Evolutionary conservation across 2,797 vertebrate species (phyloP).

Genomic region (Phoebastria nigripes): DNA sequence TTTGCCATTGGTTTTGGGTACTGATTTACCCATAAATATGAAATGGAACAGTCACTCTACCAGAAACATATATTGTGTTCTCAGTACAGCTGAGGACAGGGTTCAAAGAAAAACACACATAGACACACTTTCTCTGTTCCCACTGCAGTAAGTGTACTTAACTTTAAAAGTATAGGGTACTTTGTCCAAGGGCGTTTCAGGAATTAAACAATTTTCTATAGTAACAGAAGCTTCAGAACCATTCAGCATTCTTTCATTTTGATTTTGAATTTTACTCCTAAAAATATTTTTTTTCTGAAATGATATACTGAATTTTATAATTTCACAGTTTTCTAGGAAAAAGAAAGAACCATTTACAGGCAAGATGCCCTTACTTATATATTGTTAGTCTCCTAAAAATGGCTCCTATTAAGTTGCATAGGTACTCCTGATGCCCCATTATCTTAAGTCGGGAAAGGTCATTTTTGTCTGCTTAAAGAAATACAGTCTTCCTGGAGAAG

Average conservation of each 20-base stretch:
- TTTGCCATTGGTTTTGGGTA: conserved; percentile 71
- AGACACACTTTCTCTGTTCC: not conserved
- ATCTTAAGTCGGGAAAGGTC: not conserved
- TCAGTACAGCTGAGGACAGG: not conserved
- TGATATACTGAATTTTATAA: not conserved
- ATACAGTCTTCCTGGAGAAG: not conserved
- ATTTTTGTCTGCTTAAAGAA: not conserved
- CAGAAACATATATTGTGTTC: conserved; percentile 65
- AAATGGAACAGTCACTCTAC: conserved; percentile 32
- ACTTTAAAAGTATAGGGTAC: conserved; percentile 34
- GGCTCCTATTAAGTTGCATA: not conserved
- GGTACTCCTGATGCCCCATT: not conserved
- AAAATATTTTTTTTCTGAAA: not conserved
- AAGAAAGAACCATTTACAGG: not conserved
- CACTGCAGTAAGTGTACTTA: not conserved
- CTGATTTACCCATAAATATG: conserved; percentile 73
- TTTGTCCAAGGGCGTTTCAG: conserved; percentile 6
- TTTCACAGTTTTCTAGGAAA: not conserved
- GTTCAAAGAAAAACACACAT: conserved; percentile 1
- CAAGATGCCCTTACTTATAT: not conserved
- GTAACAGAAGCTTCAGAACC: not conserved
- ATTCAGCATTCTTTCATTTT: not conserved
- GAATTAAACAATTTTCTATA: conserved; percentile 23
- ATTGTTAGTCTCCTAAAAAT: not conserved
- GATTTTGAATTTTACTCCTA: not conserved